Percentiles rank a stretch among this genome's conserved stretches.
Evolutionary conservation across 35 echinoderm and acorn worm species (phyloP).

Genomic region (Diadema setosum): DNA sequence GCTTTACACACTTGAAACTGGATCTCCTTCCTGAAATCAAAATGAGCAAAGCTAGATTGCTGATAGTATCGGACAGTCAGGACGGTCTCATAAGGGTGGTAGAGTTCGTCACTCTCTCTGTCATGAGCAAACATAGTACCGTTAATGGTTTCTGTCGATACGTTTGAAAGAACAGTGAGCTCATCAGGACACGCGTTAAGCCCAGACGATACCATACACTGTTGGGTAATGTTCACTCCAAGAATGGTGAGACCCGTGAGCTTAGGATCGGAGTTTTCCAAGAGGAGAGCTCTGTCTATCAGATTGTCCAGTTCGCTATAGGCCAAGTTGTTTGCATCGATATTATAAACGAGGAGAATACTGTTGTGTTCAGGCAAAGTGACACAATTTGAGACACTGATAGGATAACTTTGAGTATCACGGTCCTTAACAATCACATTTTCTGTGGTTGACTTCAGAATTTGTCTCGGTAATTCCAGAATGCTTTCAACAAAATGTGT

Average conservation of each 20-base stretch:
- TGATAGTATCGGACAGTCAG: not conserved
- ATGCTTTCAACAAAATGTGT: not conserved
- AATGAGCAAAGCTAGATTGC: not conserved
- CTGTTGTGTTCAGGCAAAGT: too few relatives aligned
- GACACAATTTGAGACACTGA: too few relatives aligned
- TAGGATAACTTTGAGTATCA: too few relatives aligned
- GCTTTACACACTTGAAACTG: not conserved
- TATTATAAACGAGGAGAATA: too few relatives aligned
- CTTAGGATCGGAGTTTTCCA: too few relatives aligned
- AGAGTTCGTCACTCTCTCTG: not conserved
- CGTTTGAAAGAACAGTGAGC: not conserved
- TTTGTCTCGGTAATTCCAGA: not conserved
- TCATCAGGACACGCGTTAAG: not conserved
- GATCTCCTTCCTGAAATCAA: not conserved
- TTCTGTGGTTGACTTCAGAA: not conserved
- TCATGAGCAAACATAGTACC: not conserved
- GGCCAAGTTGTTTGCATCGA: too few relatives aligned
- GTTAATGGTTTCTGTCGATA: not conserved
- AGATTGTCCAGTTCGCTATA: too few relatives aligned
- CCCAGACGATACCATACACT: not conserved
- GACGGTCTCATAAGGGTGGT: not conserved
- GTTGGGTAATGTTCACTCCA: not conserved
- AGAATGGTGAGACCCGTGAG: too few relatives aligned
- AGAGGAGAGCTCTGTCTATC: too few relatives aligned
- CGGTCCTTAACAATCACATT: too few relatives aligned